Percentiles rank a stretch among this genome's conserved stretches.
Evolutionary conservation across 1,140 invertebrate species (phyloP).

Genomic region (Choristoneura fumiferana): DNA sequence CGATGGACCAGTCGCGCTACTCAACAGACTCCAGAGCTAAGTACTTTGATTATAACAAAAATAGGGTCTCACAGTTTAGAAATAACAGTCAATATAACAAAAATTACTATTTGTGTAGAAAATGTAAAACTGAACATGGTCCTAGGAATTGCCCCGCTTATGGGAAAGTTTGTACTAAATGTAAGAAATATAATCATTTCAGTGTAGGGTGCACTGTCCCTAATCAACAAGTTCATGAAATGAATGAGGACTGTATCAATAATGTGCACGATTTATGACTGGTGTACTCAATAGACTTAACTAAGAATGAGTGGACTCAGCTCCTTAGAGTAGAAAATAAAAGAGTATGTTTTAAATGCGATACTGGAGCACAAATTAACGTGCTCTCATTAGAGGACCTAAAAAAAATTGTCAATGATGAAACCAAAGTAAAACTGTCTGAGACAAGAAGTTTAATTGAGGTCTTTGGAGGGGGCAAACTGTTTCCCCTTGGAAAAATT

Average conservation of each 20-base stretch:
- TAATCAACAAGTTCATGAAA: not conserved
- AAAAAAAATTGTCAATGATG: constrained; percentile 28
- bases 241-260: not conserved
- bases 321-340: not conserved
- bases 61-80: no score
- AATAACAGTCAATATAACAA: not conserved
- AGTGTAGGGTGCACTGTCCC: not conserved
- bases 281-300: not conserved
- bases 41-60: not conserved
- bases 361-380: constrained; percentile 26
- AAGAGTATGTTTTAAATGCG: constrained; percentile 1
- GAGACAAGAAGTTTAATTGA: constrained; percentile 29
- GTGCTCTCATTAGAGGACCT: constrained; percentile 27
- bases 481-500: constrained; percentile 23
- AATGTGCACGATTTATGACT: constrained; percentile 2
- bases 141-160: not conserved
- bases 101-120: not conserved
- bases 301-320: not conserved
- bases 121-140: not conserved
- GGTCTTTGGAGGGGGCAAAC: constrained; percentile 27
- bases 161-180: not conserved
- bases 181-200: constrained; percentile 1
- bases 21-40: not conserved
- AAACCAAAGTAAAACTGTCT: constrained; percentile 18
- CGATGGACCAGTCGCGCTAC: not conserved